Base-by-base conservation (phyloP, 2,888 invertebrate species). In the Pandemis cinnamomeana region DNA sequence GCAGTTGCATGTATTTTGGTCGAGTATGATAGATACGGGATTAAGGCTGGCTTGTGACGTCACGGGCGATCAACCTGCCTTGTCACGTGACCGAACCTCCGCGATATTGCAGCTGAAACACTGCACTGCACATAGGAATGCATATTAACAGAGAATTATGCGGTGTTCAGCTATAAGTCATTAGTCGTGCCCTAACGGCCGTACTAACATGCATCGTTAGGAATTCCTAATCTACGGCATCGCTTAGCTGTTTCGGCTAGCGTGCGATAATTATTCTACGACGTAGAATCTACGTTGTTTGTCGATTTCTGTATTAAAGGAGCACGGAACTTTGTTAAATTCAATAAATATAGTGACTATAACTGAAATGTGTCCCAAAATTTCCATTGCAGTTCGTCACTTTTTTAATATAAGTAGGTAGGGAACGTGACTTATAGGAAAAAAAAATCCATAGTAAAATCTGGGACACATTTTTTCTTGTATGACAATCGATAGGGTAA, bases 141-240 rank as follows among this genome's bases (percentile, higher is more conserved):
- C 70, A 71, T 74, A 74, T 74, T 74, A 74, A 74, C 53, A 61
- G 74, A 62, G 66, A 71, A 74, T 74, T 74, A 74, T 71, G 71
- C 67, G 71, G 60, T 70, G 70, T 70, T 69, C 73, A 42, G 60
- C 70, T 51, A 73, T 73, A 73, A 73, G 66, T 73, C 69, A 60
- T 73, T 74, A 67, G 11, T 7, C 36, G 27, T 55, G 55, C 55
- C 7, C 63, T 46, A 55, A 53, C 58, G 67, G 67, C 53, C 13
- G 71, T 63, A 11, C 68, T 27, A 51, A 53, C 66, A 60, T 67
- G 71, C 53, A 36, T 72, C 48, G 58, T 60, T 61, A 74, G 74
- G 70, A 74, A 74, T 74, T 71, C 42, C 61, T 74, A 71, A 74
- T 74, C 55, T 61, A 71, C 67, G 27, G 73, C 70, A 61, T 70